phyloP scores from a whole-genome alignment of 2,888 invertebrate species.

The Druceiella hillmani region DNA sequence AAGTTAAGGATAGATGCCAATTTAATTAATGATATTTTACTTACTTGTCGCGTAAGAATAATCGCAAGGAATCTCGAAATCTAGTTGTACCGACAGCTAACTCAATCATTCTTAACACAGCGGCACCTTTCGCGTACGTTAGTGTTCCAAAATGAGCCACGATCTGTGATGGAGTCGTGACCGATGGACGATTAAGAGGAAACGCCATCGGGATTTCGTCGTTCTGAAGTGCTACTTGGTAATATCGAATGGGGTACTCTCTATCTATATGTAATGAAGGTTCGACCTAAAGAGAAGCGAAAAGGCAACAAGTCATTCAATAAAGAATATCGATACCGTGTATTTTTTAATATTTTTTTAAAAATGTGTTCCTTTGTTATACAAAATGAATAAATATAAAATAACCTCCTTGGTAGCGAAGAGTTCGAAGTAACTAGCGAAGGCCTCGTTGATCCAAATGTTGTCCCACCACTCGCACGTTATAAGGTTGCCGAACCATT shows the following conservation, averaged over 20 bases:
- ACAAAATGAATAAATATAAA: too few species aligned
- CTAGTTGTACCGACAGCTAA: too few species aligned
- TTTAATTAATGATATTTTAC: too few species aligned
- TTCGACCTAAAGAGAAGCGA: too few species aligned
- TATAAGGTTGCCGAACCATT: slow-evolving; percentile 76
- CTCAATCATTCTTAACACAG: slow-evolving; percentile 42
- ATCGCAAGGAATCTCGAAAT: too few species aligned
- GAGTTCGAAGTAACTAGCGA: slow-evolving; percentile 67
- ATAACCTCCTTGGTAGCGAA: slow-evolving; percentile 47
- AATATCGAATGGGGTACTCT: too few species aligned
- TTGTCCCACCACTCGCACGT: slow-evolving; percentile 69
- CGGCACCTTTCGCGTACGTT: slow-evolving; percentile 61
- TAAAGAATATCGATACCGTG: neutral
- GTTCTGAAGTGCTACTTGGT: too few species aligned
- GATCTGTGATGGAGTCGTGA: slow-evolving; percentile 57
- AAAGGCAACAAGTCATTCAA: too few species aligned
- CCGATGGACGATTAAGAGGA: slow-evolving; percentile 28
- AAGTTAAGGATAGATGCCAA: too few species aligned
- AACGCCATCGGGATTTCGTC: neutral
- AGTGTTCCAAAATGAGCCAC: slow-evolving; percentile 61
- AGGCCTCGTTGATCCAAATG: slow-evolving; percentile 71
- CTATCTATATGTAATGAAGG: too few species aligned
- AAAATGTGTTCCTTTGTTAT: slow-evolving; percentile 35
- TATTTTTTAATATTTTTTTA: slow-evolving; percentile 4
- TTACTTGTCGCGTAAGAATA: too few species aligned